Conservation (phyloP, 2,113 vertebrate genomes). For the Brienomyrus brachyistius region DNA sequence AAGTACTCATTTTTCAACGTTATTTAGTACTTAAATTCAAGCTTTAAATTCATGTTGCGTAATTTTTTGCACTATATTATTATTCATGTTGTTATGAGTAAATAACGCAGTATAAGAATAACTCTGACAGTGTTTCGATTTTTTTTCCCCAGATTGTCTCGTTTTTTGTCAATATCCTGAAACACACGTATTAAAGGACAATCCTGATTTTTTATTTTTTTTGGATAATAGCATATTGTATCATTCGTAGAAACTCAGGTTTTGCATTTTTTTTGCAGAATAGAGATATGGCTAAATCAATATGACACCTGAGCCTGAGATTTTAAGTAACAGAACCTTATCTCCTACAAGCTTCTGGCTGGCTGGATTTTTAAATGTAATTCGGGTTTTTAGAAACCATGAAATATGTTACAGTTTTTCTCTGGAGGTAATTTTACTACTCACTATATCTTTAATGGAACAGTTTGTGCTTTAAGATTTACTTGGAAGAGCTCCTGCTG, state of each 20-base stretch:
- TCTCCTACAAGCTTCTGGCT: not conserved
- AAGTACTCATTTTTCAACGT: not conserved
- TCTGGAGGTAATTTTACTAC: slow-evolving; percentile 52
- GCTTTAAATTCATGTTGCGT: not conserved
- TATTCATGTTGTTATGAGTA: not conserved
- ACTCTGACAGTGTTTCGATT: not conserved
- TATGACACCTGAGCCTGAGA: not conserved
- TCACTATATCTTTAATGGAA: slow-evolving; percentile 45
- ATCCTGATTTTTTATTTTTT: not conserved
- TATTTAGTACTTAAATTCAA: not conserved
- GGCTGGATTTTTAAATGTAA: not conserved
- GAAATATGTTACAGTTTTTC: not conserved
- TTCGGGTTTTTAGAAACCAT: not conserved
- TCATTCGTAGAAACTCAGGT: not conserved
- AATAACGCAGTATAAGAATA: not conserved
- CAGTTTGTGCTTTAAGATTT: slow-evolving; percentile 44
- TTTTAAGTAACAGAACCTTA: not conserved
- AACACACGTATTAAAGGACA: not conserved
- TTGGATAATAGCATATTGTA: not conserved
- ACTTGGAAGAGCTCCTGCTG: slow-evolving; percentile 38
- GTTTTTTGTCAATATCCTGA: not conserved
- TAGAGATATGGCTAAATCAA: not conserved
- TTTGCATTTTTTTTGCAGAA: not conserved
- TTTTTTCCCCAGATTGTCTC: not conserved
- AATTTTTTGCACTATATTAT: not conserved